Percentiles rank a stretch among this genome's conserved stretches.
These are phyloP conservation scores for Glaucidium brasilianum DNA, from an alignment of 2,113 vertebrate genomes.

Conservation along the genomic window DNA sequence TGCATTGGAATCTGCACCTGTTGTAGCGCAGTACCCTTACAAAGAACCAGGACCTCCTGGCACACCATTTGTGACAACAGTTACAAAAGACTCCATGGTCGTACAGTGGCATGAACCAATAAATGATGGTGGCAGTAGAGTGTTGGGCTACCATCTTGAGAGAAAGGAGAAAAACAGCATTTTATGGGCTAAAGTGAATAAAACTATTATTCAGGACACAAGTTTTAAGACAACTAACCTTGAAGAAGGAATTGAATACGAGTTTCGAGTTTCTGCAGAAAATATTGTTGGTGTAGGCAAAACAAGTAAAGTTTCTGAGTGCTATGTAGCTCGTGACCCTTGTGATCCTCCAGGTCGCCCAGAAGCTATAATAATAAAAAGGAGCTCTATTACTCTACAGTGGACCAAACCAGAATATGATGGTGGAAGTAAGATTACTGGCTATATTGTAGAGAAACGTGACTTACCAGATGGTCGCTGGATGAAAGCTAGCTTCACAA, in stretches of 20 bases:
- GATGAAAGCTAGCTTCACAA: conserved; percentile 96
- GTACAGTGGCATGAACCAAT: conserved; percentile 96
- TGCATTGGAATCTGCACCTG: conserved; percentile 85
- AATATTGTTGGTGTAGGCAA: conserved; percentile 96
- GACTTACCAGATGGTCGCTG: conserved; percentile 97
- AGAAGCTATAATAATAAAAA: conserved; percentile 89
- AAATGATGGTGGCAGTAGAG: conserved; percentile 88
- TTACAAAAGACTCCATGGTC: conserved; percentile 90
- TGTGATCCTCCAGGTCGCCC: conserved; percentile 95
- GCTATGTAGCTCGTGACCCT: conserved; percentile 91
- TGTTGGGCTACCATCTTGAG: conserved; percentile 96
- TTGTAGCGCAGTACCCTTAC: conserved; percentile 94
- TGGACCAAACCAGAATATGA: conserved; percentile 98
- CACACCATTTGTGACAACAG: conserved; percentile 87
- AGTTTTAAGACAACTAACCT: conserved; percentile 89
- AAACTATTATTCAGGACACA: conserved; percentile 90
- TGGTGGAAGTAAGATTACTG: conserved; percentile 94
- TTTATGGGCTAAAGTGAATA: conserved; percentile 95
- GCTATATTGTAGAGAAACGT: conserved; percentile 94
- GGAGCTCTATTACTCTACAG: conserved; percentile 88
- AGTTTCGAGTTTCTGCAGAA: conserved; percentile 94
- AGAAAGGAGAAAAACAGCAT: conserved; percentile 98
- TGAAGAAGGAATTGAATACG: conserved; percentile 95
- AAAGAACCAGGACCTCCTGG: conserved; percentile 96
- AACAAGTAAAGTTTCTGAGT: conserved; percentile 94